phyloP scores from a whole-genome alignment of 2,113 vertebrate species.

The Amazona guildingii region DNA sequence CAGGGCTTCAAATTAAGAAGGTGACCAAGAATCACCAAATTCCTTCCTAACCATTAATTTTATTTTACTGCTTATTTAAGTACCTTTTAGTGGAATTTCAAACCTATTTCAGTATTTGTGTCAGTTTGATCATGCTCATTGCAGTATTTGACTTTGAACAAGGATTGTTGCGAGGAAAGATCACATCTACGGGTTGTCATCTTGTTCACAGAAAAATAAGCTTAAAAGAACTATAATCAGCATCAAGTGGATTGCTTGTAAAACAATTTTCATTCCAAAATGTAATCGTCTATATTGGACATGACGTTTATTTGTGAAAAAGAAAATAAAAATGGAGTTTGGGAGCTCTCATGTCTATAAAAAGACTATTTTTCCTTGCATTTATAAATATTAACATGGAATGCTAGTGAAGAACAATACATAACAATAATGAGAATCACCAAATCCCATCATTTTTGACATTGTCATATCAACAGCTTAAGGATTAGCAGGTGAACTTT shows the following conservation, averaged over 20 bases:
- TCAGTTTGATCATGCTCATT: neutral
- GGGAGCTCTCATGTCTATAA: constrained; percentile 71
- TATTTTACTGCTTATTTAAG: neutral
- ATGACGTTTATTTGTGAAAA: constrained; percentile 62
- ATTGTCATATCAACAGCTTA: constrained; percentile 80
- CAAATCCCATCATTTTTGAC: constrained; percentile 84
- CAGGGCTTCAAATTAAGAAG: neutral
- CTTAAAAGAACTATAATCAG: neutral
- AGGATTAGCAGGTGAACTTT: constrained; percentile 84
- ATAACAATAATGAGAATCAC: constrained; percentile 82
- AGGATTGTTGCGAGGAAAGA: neutral
- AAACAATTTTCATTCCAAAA: constrained; percentile 75
- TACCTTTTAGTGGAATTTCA: neutral
- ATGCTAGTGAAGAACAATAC: constrained; percentile 77
- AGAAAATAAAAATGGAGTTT: constrained; percentile 73
- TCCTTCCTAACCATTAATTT: neutral
- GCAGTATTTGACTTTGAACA: constrained; percentile 23
- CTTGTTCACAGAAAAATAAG: constrained; percentile 1
- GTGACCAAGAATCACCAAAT: neutral
- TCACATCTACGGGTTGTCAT: constrained; percentile 21
- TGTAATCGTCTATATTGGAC: constrained; percentile 81
- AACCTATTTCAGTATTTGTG: neutral
- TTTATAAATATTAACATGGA: constrained; percentile 84
- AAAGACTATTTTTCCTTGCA: constrained; percentile 68
- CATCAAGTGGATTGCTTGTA: constrained; percentile 62